Conservation (phyloP, 2,888 invertebrate genomes). For the Chironomus tentans region DNA sequence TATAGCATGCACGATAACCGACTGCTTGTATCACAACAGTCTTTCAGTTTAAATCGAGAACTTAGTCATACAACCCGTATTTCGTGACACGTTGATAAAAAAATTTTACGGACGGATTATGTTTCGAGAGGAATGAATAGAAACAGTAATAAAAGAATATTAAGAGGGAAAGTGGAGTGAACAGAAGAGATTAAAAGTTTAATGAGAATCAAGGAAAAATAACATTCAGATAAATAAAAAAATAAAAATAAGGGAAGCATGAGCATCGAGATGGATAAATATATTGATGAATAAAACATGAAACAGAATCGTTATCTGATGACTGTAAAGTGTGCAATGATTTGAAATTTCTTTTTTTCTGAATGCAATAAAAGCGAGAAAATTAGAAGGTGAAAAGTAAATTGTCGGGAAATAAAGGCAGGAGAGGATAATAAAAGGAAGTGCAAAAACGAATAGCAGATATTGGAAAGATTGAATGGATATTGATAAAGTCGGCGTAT, state of each 20-base stretch:
- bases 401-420: background rate
- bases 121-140: background rate
- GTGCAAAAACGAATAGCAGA: background rate
- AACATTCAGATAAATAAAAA: too few relatives aligned
- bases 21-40: background rate
- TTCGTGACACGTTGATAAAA: background rate
- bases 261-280: too few relatives aligned
- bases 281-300: too few relatives aligned
- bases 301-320: too few relatives aligned
- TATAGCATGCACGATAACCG: background rate
- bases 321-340: background rate
- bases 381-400: background rate
- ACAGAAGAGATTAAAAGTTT: too few relatives aligned
- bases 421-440: background rate
- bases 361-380: background rate
- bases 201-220: background rate
- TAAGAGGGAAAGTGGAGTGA: too few relatives aligned
- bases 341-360: background rate
- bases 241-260: too few relatives aligned
- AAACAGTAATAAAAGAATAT: background rate
- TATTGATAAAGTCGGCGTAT: background rate
- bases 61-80: background rate
- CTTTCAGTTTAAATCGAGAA: background rate
- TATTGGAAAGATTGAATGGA: background rate
- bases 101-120: background rate